A percentile compares a stretch with the other conserved stretches of the same genome.
Evolutionary conservation across 1,140 invertebrate species (phyloP).

Genomic region (Trachelipus rathkii): DNA sequence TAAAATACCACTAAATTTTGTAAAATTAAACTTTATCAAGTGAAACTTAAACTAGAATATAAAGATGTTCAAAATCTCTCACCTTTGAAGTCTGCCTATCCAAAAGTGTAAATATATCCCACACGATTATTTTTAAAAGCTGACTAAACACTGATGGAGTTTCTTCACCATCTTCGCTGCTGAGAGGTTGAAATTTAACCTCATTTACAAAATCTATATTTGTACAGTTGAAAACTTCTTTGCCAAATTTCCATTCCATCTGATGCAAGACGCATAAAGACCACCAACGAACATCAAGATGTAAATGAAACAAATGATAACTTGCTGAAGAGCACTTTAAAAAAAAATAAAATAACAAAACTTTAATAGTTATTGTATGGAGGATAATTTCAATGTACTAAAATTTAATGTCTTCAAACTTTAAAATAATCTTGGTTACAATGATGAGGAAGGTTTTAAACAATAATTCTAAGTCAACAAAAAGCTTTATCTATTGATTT

Average conservation of each 20-base stretch:
- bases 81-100: slow-evolving; percentile 17
- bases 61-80: slow-evolving; percentile 19
- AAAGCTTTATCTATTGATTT: too few species aligned
- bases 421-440: too few species aligned
- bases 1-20: too few species aligned
- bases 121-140: slow-evolving; percentile 34
- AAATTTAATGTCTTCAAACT: too few species aligned
- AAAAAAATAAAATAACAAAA: background rate
- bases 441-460: too few species aligned
- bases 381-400: too few species aligned
- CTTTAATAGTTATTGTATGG: too few species aligned
- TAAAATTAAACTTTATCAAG: too few species aligned
- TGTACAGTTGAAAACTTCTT: background rate
- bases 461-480: too few species aligned
- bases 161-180: slow-evolving; percentile 26
- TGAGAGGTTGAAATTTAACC: background rate
- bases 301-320: slow-evolving; percentile 47
- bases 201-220: background rate
- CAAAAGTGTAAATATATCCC: slow-evolving; percentile 35
- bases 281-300: slow-evolving; percentile 48
- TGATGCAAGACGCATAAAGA: slow-evolving; percentile 40
- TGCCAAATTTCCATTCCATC: slow-evolving; percentile 24
- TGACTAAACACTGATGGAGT: slow-evolving; percentile 27
- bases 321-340: slow-evolving; percentile 45
- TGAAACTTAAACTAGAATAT: too few species aligned